A percentile compares a stretch with the other conserved stretches of the same genome.
These are phyloP conservation scores for Tetragonula carbonaria DNA, from an alignment of 2,888 invertebrate species.

Conservation along the genomic window DNA sequence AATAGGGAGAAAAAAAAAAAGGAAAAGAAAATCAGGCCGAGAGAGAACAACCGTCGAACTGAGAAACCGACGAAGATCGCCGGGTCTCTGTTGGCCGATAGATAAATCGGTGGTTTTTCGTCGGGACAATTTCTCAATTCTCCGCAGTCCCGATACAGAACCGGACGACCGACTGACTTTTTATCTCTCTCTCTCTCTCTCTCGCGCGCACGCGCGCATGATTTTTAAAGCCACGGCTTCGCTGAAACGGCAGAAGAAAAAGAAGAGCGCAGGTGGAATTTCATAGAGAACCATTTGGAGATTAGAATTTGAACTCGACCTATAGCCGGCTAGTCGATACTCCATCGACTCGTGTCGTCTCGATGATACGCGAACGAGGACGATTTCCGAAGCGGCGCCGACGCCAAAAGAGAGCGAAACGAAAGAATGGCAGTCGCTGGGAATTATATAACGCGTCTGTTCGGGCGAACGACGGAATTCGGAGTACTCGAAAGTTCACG, in stretches of 20 bases:
- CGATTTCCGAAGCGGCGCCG: not conserved
- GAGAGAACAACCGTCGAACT: constrained; percentile 42
- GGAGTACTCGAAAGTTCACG: not conserved
- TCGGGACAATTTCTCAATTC: constrained; percentile 59
- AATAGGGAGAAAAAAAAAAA: not conserved
- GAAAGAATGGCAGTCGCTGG: not conserved
- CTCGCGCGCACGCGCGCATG: not conserved
- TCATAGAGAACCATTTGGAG: constrained; percentile 41
- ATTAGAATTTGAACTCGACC: constrained; percentile 28
- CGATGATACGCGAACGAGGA: not conserved
- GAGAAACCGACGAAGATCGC: constrained; percentile 31
- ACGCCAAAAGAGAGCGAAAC: not conserved
- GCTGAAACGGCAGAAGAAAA: not conserved
- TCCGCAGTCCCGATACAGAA: constrained; percentile 39
- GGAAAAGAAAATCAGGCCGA: not conserved
- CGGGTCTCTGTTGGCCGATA: constrained; percentile 16
- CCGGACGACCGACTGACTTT: constrained; percentile 1
- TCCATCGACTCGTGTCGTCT: not conserved
- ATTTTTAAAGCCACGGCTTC: constrained; percentile 22
- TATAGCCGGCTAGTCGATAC: constrained; percentile 8
- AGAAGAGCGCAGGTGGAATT: constrained; percentile 21
- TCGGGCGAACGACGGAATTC: not conserved
- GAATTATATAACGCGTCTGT: not conserved
- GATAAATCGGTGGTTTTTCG: constrained; percentile 65
- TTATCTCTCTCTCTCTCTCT: not conserved